phyloP scores from a whole-genome alignment of 2,888 invertebrate species.

The Troglohyphantes excavatus region DNA sequence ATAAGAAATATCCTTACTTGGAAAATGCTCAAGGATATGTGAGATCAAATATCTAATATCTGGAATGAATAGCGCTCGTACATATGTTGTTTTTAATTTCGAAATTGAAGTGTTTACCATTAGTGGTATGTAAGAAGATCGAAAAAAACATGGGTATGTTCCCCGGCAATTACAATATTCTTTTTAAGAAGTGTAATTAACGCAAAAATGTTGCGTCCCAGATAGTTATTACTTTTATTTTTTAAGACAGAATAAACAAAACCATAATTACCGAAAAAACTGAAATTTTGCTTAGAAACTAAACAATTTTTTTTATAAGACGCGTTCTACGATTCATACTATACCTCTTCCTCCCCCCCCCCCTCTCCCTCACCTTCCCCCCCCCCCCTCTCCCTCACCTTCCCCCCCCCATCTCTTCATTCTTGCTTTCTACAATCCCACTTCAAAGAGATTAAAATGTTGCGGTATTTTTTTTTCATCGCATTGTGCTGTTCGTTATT shows the following conservation, averaged over 20 bases:
- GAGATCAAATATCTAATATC: slow-evolving; percentile 27
- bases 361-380: too few relatives aligned
- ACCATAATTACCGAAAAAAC: slow-evolving; percentile 46
- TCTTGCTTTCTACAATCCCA: slow-evolving; percentile 36
- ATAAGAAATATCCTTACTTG: too few relatives aligned
- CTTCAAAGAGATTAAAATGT: slow-evolving; percentile 49
- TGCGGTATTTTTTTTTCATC: background rate
- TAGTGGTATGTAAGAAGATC: background rate
- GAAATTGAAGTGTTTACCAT: slow-evolving; percentile 23
- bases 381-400: too few relatives aligned
- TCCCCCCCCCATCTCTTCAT: too few relatives aligned
- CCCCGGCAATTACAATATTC: slow-evolving; percentile 13
- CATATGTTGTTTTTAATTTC: background rate
- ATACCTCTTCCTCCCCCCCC: too few relatives aligned
- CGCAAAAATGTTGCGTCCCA: slow-evolving; percentile 37
- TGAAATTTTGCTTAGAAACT: background rate
- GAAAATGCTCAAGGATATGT: background rate
- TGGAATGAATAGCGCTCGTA: slow-evolving; percentile 8
- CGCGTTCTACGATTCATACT: background rate
- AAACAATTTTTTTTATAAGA: background rate
- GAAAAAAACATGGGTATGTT: slow-evolving; percentile 23
- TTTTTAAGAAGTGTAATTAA: slow-evolving; percentile 55
- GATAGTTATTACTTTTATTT: slow-evolving; percentile 56
- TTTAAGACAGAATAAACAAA: slow-evolving; percentile 29
- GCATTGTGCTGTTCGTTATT: slow-evolving; percentile 24